These are phyloP conservation scores for Pseudomyrmex flavicornis DNA, from an alignment of 1,140 invertebrate species.

Conservation along the genomic window DNA sequence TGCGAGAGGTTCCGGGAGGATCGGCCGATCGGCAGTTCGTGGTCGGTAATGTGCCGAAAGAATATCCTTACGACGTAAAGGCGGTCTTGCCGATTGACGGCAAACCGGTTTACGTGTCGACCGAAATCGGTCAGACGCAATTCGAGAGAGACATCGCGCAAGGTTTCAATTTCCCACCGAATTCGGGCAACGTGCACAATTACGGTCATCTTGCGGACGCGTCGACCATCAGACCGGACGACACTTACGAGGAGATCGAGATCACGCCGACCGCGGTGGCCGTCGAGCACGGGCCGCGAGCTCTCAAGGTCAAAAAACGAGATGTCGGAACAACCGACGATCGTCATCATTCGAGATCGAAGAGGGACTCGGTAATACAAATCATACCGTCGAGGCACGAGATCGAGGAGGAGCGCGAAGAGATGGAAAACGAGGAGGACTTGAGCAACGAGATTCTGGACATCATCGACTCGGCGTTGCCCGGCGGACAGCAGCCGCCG, in stretches of 20 bases:
- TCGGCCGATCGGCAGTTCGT: constrained; percentile 81
- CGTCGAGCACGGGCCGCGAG: constrained; percentile 85
- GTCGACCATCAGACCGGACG: constrained; percentile 62
- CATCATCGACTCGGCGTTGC: constrained; percentile 81
- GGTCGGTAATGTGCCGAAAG: constrained; percentile 81
- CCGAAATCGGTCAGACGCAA: constrained; percentile 46
- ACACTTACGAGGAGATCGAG: constrained; percentile 78
- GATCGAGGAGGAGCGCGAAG: constrained; percentile 61
- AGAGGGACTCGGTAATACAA: constrained; percentile 77
- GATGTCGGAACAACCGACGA: not conserved
- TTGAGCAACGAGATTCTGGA: constrained; percentile 83
- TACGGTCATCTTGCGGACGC: constrained; percentile 51
- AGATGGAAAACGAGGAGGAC: constrained; percentile 76
- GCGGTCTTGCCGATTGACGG: constrained; percentile 1
- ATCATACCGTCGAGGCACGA: constrained; percentile 80
- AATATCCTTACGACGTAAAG: constrained; percentile 74
- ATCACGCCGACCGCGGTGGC: constrained; percentile 81
- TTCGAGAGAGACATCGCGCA: constrained; percentile 69
- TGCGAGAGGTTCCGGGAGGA: constrained; percentile 54
- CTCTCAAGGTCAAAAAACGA: constrained; percentile 75
- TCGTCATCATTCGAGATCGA: constrained; percentile 43
- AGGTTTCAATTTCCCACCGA: constrained; percentile 70
- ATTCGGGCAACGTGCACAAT: constrained; percentile 39
- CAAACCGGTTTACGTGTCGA: constrained; percentile 44
- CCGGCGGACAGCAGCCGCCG: constrained; percentile 60